A percentile compares a stretch with the other conserved stretches of the same genome.
Evolutionary conservation across 2,888 invertebrate species (phyloP).

Genomic region (Diachrysia chrysitis): DNA sequence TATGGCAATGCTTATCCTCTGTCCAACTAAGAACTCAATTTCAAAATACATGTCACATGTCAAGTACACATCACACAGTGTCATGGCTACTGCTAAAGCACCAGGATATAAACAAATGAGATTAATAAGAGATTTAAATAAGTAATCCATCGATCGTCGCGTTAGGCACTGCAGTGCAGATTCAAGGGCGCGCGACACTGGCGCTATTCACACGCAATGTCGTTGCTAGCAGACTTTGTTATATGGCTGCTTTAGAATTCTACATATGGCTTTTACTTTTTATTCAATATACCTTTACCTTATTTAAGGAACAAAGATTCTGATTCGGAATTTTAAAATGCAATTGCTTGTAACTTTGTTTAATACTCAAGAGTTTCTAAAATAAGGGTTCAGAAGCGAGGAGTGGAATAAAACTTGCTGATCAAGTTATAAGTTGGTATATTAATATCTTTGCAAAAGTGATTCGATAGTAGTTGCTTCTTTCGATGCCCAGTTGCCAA

Average conservation of each 20-base stretch:
- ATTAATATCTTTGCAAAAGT: too few relatives aligned
- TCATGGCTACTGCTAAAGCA: background rate
- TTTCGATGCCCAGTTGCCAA: too few relatives aligned
- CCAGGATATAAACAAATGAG: constrained; percentile 22
- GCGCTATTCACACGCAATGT: constrained; percentile 56
- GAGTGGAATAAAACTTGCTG: too few relatives aligned
- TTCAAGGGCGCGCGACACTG: constrained; percentile 72
- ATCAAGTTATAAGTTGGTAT: too few relatives aligned
- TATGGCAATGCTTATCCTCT: too few relatives aligned
- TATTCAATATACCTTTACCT: background rate
- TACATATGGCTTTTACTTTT: constrained; percentile 15
- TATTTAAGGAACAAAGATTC: background rate
- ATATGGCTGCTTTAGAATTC: constrained; percentile 26
- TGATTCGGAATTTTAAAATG: too few relatives aligned
- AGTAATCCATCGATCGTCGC: constrained; percentile 57
- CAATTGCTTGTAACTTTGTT: too few relatives aligned
- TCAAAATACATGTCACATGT: background rate
- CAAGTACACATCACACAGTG: background rate
- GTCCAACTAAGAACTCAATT: background rate
- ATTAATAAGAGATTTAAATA: constrained; percentile 34
- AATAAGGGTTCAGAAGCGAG: too few relatives aligned
- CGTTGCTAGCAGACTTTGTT: constrained; percentile 37
- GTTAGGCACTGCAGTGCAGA: constrained; percentile 73
- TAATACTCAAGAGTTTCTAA: too few relatives aligned
- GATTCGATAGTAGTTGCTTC: too few relatives aligned